Evolutionary conservation across 1,140 invertebrate species (phyloP), one percentile per base, ranked within the genome.

Genomic region (Tetramorium alpestre): DNA sequence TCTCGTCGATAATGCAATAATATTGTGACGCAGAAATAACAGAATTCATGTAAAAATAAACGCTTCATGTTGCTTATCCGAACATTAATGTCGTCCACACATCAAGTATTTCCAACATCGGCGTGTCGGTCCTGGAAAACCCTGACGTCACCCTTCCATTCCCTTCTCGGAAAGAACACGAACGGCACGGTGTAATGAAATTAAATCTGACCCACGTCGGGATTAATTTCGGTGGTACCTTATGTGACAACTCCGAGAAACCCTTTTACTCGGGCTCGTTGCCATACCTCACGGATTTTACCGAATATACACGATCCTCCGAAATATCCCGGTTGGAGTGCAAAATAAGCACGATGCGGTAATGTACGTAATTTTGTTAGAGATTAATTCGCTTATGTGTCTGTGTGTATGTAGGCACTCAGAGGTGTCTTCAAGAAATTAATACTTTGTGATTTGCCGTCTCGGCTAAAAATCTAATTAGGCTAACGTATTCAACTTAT

Each of bases 141-240:
- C 33, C 69, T 25, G 13, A 25, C 1, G 13, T 1, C 38, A 18
- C 13, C 38, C 58, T 28, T 25, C 5, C 25, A 2, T 10, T 16
- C 18, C 60, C 67, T 81, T 86, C 47, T 28, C n/a, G 38, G 13
- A 38, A 41, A 54, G 33, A 67, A 67, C 49, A n/a, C 16, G 41
- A 58, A 41, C 22, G 54, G 65, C n/a, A 47, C 64, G 41, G 67
- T 13, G 47, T 75, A 54, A 72, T n/a, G 60, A 28, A 85, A 88
- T 89, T 89, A 86, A 89, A 86, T 89, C 81, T 89, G 82, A 64
- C 51, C 49, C 38, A 80, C 58, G 78, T 86, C 73, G 65, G 44
- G 51, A 89, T 89, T 89, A 89, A 89, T 89, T 89, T 76, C 81
- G 41, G 49, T 60, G 28, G 28, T 73, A 69, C 84, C 69, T 47